A percentile compares a stretch with the other conserved stretches of the same genome.
These are phyloP conservation scores for Scatophagus argus DNA, from an alignment of 2,113 vertebrate species.

Conservation along the genomic window DNA sequence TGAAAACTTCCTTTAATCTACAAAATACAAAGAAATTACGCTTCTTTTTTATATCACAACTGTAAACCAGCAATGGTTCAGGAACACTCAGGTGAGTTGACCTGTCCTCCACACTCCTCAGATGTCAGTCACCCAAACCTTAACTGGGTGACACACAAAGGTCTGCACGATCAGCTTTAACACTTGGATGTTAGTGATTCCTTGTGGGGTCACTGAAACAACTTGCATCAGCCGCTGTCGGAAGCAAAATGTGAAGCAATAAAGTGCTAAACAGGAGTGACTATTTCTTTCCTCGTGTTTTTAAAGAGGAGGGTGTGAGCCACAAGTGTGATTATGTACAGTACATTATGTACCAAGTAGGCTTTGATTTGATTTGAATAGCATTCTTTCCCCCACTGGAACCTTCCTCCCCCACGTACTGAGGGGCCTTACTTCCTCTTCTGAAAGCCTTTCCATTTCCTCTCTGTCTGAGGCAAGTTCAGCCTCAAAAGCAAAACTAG, in stretches of 20 bases:
- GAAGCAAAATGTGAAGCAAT: conserved; percentile 11
- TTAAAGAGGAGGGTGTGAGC: background rate
- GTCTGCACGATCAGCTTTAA: conserved; percentile 13
- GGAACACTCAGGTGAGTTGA: no score
- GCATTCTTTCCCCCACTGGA: conserved; percentile 61
- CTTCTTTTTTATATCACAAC: background rate
- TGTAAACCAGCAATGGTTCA: no score
- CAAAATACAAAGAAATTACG: background rate
- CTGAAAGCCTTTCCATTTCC: conserved; percentile 77
- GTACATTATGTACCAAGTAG: conserved; percentile 59
- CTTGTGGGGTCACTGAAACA: background rate
- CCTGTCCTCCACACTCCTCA: background rate
- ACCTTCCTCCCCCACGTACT: conserved; percentile 64
- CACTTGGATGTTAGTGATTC: background rate
- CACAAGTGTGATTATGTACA: conserved; percentile 29
- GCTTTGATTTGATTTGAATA: conserved; percentile 63
- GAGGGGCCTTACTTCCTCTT: conserved; percentile 77
- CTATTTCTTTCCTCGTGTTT: background rate
- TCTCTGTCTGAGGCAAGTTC: conserved; percentile 61
- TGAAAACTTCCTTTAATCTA: background rate
- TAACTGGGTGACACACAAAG: background rate
- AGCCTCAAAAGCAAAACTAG: conserved; percentile 44
- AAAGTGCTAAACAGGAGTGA: conserved; percentile 3
- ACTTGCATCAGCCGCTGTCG: background rate
- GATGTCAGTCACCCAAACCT: background rate